Percentiles rank a stretch among this genome's conserved stretches.
Conservation (phyloP, 1,140 invertebrate genomes). For the Aethina tumida region DNA sequence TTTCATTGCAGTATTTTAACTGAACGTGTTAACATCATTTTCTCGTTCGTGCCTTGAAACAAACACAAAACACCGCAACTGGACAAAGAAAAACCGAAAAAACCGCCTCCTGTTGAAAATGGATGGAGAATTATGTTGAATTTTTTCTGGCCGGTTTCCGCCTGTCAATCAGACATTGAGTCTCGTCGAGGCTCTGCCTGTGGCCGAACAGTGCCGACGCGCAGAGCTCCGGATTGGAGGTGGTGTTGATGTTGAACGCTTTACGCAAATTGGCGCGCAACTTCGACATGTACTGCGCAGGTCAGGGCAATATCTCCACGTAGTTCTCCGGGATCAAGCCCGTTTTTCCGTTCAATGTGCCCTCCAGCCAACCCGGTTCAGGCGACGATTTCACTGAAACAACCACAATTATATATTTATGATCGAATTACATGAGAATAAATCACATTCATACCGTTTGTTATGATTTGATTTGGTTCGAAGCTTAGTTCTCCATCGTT, state of each 20-base stretch:
- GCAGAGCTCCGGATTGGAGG: slow-evolving; percentile 13
- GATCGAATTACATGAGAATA: slow-evolving; percentile 1
- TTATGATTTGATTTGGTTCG: slow-evolving; percentile 96
- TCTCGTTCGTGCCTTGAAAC: no score
- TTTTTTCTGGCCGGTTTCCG: slow-evolving; percentile 25
- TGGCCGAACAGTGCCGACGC: slow-evolving; percentile 16
- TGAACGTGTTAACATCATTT: no score
- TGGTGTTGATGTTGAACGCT: slow-evolving; percentile 25
- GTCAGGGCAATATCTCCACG: slow-evolving; percentile 74
- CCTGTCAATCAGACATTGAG: slow-evolving; percentile 14
- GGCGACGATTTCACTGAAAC: slow-evolving; percentile 72
- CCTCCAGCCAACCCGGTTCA: slow-evolving; percentile 95
- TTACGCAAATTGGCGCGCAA: slow-evolving; percentile 26
- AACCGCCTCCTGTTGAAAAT: no score
- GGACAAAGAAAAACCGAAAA: no score
- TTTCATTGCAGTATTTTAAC: no score
- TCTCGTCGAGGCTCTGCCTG: slow-evolving; percentile 26
- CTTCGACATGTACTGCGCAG: slow-evolving; percentile 28
- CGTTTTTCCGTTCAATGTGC: slow-evolving; percentile 84
- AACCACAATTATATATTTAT: not conserved
- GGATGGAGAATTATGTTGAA: no score
- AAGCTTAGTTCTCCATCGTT: slow-evolving; percentile 95
- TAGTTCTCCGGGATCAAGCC: slow-evolving; percentile 96
- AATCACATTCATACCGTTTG: slow-evolving; percentile 65
- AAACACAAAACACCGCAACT: no score